Evolutionary conservation across 2,113 vertebrate genomes (phyloP), one percentile per base, ranked within the genome.

Genomic region (Elaphurus davidianus): DNA sequence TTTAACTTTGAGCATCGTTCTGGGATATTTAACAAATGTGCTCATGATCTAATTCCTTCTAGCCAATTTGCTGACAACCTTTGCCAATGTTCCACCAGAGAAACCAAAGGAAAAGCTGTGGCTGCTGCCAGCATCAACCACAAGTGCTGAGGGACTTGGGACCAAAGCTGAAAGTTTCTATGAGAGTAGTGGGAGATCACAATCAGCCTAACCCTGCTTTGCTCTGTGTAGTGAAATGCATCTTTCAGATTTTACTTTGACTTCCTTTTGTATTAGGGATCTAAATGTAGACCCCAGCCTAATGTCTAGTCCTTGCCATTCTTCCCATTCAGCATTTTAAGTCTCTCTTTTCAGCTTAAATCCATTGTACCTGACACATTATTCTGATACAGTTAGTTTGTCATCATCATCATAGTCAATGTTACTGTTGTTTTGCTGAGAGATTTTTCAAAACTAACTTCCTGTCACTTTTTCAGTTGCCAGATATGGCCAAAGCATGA

Each of bases 71-170:
- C 45, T 28, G 5, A 1, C 45, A 5, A 15, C 21, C 45, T 27
- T 25, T 76, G 45, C 36, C 84, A 47, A 0, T 28, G 45, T 15
- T 36, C 21, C 17, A 19, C 57, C 21, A 27, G 50, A 15, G 76
- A 85, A 52, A 17, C 2, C 50, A 43, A 64, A 33, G 6, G 43
- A 47, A 81, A 67, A n/a, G 6, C 13, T 60, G 28, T 19, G 8
- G 30, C 30, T 8, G 23, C 64, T 60, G 11, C 47, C 33, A 57
- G 47, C 19, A 28, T 57, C 28, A 13, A 1, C 45, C 21, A 4
- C 2, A 27, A 6, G 17, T 6, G 0, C 60, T 62, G 11, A 62
- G 36, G 14, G n/a, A 23, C 25, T 40, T 5, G 1, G 25, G 12
- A 6, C 2, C 25, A 21, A 50, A n/a, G 14, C 57, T 36, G 23